Conservation (phyloP, 2,888 invertebrate genomes). For the Cacoxenus indagator region DNA sequence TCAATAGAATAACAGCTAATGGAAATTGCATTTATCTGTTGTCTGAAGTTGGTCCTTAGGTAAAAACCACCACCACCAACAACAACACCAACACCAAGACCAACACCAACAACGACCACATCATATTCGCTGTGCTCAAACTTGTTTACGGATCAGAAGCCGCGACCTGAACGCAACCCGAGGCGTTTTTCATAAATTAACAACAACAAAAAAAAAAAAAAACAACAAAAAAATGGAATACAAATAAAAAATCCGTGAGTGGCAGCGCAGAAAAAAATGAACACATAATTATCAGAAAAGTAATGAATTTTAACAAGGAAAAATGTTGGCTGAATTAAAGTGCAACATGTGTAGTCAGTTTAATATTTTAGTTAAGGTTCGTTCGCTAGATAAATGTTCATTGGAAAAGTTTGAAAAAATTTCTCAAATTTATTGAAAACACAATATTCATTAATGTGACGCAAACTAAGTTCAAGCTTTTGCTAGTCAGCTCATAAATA, state of each 20-base stretch:
- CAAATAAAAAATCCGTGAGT: too few relatives aligned
- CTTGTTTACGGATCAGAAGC: neutral
- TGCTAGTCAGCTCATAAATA: too few relatives aligned
- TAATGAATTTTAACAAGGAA: neutral
- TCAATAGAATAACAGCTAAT: slow-evolving; percentile 41
- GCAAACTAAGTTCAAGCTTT: too few relatives aligned
- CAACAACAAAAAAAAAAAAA: slow-evolving; percentile 4
- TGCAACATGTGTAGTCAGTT: too few relatives aligned
- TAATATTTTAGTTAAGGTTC: too few relatives aligned
- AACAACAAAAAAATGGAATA: neutral
- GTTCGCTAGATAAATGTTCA: too few relatives aligned
- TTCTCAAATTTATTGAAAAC: too few relatives aligned
- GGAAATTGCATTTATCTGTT: slow-evolving; percentile 62
- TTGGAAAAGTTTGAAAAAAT: too few relatives aligned
- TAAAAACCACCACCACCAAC: neutral
- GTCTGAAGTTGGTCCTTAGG: slow-evolving; percentile 49
- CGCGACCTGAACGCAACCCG: neutral
- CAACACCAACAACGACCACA: neutral
- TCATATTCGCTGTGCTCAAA: neutral
- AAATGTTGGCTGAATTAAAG: neutral
- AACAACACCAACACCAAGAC: neutral
- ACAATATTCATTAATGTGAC: too few relatives aligned
- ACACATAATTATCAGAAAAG: slow-evolving; percentile 5
- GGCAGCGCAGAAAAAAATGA: neutral
- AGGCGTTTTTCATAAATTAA: slow-evolving; percentile 16